Base-by-base conservation (phyloP, 2,113 vertebrate species). In the Hiodon alosoides region DNA sequence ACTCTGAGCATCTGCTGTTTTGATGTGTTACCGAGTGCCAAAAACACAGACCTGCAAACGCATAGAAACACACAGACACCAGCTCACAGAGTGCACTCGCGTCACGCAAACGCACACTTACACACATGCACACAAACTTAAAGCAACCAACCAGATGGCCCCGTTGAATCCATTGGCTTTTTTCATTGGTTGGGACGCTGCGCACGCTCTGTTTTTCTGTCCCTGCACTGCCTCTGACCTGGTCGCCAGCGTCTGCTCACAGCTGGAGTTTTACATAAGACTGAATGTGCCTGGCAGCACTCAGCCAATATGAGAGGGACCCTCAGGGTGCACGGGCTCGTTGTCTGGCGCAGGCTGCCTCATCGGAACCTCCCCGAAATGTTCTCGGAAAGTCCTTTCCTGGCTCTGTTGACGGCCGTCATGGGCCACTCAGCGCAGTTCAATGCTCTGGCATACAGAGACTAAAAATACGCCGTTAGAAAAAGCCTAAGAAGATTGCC, bases 291-390 rank as follows among this genome's bases (percentile, higher is more conserved):
- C 69, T 60, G 54, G 57, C 16, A 51, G 60, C 55, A 65, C 69
- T 13, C 62, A 73, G 72, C 68, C 72, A 14, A 62, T 46, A 17
- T 72, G 64, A 70, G 64, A 51, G 72, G 73, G 73, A 72, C 57
- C 53, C 51, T 57, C 75, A 58, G 50, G 51, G n/a, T 59, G 75
- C 58, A 48, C 48, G 9, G 17, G 47, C 4, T 59, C 14, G 3
- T 9, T 2, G 55, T 59, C 14, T 59, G 14, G 3, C 14, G 58
- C 58, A 59, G 58, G 58, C 8, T 59, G 58, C 58, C 1, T 14
- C 58, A 59, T 14, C 9, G 58, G 14, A 11, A 14, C 31, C 31
- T 31, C 31, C 31, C 31, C 31, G 31, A 31, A 31, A 31, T 31
- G 31, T 31, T 31, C 31, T 31, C 31, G 31, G 31, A 31, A 31